Evolutionary conservation across 1,140 invertebrate species (phyloP), one percentile per base, ranked within the genome.

Genomic region (Drosophila simulans): DNA sequence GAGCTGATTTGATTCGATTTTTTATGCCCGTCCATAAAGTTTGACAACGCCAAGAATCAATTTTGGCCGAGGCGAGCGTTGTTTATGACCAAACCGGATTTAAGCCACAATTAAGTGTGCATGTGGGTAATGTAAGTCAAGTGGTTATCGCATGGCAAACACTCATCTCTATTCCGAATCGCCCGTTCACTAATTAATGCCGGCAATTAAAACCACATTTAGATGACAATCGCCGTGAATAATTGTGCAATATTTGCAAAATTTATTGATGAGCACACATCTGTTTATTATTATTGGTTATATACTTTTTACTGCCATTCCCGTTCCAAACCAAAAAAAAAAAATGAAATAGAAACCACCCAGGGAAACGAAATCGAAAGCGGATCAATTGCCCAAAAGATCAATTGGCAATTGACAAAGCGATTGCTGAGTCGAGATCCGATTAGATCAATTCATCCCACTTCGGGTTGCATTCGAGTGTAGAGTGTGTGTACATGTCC

Each of bases 361-460:
- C 20, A 45, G 59, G 11, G 13, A 45, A 34, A 13, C 25, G 25
- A 27, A 27, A 27, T 59, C 31, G 57, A 69, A 63, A 89, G 80
- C 84, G 80, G 84, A 88, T 89, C 84, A 89, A 84, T 84, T 84
- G 84, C 84, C 57, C 59, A 88, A 88, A 88, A 89, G 84, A 89
- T 88, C 84, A 88, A 89, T 89, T 89, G 84, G 22, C 80, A 89
- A 84, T 89, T 88, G 84, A 83, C 82, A 89, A 88, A 52, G 64
- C 39, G 59, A 64, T 86, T 49, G 63, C 64, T 76, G 57, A 57
- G 63, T 22, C 64, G 66, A 57, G 49, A 70, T 70, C 63, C 55
- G 63, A 70, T 70, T 55, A 40, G 42, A 70, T 70, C 66, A 46
- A 69, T 57, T 70, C 66, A 39, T 55, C n/a, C 64, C 63, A 69